A percentile compares a stretch with the other conserved stretches of the same genome.
These are phyloP conservation scores for Iphiclides podalirius DNA, from an alignment of 2,888 invertebrate genomes.

Conservation along the genomic window DNA sequence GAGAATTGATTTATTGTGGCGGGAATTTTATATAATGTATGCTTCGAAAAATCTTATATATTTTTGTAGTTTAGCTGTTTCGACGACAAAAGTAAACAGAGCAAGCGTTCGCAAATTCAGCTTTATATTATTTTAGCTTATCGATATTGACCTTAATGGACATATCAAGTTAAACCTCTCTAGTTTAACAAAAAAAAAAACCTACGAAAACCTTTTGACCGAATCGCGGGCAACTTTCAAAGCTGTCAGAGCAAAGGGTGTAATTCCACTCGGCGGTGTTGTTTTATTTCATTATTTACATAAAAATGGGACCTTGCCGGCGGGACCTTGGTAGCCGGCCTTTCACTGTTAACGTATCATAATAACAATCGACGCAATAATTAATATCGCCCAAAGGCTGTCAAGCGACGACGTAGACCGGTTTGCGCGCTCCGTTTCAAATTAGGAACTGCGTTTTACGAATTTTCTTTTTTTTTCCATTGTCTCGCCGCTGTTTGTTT, in stretches of 20 bases:
- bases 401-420: not conserved
- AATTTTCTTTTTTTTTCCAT: constrained; percentile 6
- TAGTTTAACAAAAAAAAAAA: constrained; percentile 5
- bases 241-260: constrained; percentile 5
- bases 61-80: too few relatives aligned
- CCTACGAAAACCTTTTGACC: not conserved
- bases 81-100: not conserved
- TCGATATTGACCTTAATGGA: constrained; percentile 12
- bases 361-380: constrained; percentile 18
- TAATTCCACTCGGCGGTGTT: constrained; percentile 13
- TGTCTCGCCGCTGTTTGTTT: not conserved
- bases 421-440: constrained; percentile 2
- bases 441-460: not conserved
- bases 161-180: constrained; percentile 15
- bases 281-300: constrained; percentile 23
- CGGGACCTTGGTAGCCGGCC: constrained; percentile 17
- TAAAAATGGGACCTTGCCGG: constrained; percentile 25
- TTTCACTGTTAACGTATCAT: constrained; percentile 22
- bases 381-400: constrained; percentile 3
- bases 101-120: not conserved
- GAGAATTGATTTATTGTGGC: too few relatives aligned
- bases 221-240: constrained; percentile 19
- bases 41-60: too few relatives aligned
- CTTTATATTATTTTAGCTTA: not conserved
- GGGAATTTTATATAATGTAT: too few relatives aligned